These are phyloP conservation scores for Ennomos quercinarius DNA, from an alignment of 2,888 invertebrate genomes.

Conservation along the genomic window DNA sequence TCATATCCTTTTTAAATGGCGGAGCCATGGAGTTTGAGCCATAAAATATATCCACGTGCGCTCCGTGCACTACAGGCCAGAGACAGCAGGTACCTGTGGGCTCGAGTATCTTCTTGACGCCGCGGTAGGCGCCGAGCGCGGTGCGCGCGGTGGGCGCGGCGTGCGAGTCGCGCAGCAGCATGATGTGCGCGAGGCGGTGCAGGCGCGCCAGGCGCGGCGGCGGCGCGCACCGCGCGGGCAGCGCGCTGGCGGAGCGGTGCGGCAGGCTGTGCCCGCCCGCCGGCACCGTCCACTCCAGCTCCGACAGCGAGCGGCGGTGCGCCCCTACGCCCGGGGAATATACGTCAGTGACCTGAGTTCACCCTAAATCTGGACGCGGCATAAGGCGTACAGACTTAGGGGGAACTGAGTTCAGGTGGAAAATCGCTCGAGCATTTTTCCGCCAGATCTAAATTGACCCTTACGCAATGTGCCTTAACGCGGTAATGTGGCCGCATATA, in stretches of 20 bases:
- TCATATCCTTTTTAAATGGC: no score
- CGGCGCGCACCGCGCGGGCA: conserved; percentile 57
- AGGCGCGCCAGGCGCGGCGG: conserved; percentile 78
- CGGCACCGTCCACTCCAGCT: conserved; percentile 85
- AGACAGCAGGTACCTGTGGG: conserved; percentile 86
- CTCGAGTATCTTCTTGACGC: conserved; percentile 93
- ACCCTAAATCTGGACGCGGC: no score
- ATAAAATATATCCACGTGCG: no score
- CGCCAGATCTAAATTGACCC: no score
- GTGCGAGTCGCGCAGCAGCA: conserved; percentile 93
- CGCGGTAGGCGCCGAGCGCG: conserved; percentile 91
- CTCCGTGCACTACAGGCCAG: no score
- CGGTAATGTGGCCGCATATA: no score
- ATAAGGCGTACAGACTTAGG: no score
- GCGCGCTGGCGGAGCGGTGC: conserved; percentile 50
- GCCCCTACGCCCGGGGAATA: conserved; percentile 74
- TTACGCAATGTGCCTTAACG: no score
- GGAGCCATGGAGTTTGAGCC: no score
- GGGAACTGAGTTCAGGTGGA: no score
- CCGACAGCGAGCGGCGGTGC: conserved; percentile 91
- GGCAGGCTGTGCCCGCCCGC: no score
- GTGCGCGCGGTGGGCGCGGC: conserved; percentile 89
- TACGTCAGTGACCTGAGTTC: neutral
- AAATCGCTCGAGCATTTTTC: no score
- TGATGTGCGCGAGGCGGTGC: conserved; percentile 92